These are phyloP conservation scores for Telmatherina bonti DNA, from an alignment of 2,797 vertebrate genomes.

Conservation along the genomic window DNA sequence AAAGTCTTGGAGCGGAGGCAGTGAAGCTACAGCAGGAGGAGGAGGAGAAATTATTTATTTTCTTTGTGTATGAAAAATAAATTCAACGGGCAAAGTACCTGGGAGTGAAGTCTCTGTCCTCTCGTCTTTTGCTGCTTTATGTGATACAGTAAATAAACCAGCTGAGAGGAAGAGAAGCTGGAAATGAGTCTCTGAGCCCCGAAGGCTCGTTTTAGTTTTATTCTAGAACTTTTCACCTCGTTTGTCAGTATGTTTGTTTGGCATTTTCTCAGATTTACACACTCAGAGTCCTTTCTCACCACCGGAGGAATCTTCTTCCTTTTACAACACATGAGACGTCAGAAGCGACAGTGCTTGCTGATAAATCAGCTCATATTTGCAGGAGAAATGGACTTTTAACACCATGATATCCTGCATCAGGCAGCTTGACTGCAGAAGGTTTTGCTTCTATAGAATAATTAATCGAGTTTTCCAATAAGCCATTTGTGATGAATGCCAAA, in stretches of 20 bases:
- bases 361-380: too few relatives aligned
- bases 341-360: too few relatives aligned
- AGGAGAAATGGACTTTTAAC: too few relatives aligned
- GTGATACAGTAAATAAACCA: constrained; percentile 54
- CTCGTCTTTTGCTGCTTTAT: constrained; percentile 51
- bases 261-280: constrained; percentile 38
- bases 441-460: too few relatives aligned
- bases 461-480: too few relatives aligned
- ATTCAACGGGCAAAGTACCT: constrained; percentile 27
- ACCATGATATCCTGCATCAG: too few relatives aligned
- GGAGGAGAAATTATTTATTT: constrained; percentile 27
- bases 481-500: too few relatives aligned
- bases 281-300: background rate
- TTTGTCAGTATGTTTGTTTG: constrained; percentile 9
- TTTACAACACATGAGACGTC: constrained; percentile 4
- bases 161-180: constrained; percentile 27
- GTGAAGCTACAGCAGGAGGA: constrained; percentile 15
- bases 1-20: constrained; percentile 20
- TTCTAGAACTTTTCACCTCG: constrained; percentile 24
- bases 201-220: constrained; percentile 52
- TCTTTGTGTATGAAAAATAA: constrained; percentile 43
- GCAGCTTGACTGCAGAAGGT: too few relatives aligned
- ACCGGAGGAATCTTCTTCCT: background rate
- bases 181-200: constrained; percentile 48
- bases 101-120: constrained; percentile 52